Conservation (phyloP, 2,888 invertebrate species). For the Plutella xylostella region DNA sequence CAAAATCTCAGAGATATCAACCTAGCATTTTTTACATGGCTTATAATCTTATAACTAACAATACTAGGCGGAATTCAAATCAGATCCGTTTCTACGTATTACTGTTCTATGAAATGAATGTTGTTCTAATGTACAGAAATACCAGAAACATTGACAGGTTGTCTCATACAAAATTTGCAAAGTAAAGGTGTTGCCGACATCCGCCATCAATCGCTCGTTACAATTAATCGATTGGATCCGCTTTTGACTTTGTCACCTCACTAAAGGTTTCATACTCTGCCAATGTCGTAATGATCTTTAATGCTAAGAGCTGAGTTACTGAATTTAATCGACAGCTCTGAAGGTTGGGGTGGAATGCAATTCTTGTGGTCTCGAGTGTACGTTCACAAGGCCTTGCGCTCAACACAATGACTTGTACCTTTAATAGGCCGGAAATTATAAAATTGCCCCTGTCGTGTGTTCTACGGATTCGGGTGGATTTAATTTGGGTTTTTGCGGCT, state of each 20-base stretch:
- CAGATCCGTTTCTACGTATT: no score
- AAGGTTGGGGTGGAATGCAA: constrained; percentile 40
- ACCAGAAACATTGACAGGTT: no score
- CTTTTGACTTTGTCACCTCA: constrained; percentile 49
- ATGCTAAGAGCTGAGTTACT: constrained; percentile 35
- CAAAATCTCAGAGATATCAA: no score
- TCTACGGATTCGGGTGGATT: constrained; percentile 30
- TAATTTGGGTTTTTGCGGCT: constrained; percentile 37
- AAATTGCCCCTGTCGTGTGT: constrained; percentile 36
- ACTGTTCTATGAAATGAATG: no score
- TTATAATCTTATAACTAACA: no score
- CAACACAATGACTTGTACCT: constrained; percentile 38
- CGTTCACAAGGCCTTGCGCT: constrained; percentile 60
- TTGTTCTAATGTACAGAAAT: no score
- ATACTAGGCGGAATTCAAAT: no score
- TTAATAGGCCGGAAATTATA: constrained; percentile 60
- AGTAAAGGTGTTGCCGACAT: constrained; percentile 57
- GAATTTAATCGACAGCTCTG: constrained; percentile 31
- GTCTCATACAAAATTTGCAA: neutral
- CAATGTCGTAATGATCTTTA: constrained; percentile 21
- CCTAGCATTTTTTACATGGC: no score
- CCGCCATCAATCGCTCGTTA: constrained; percentile 22
- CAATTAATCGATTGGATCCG: constrained; percentile 52
- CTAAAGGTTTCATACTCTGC: constrained; percentile 26
- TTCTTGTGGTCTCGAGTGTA: constrained; percentile 43